Evolutionary conservation across 2,113 vertebrate species (phyloP).

Genomic region (Siphamia tubifer): DNA sequence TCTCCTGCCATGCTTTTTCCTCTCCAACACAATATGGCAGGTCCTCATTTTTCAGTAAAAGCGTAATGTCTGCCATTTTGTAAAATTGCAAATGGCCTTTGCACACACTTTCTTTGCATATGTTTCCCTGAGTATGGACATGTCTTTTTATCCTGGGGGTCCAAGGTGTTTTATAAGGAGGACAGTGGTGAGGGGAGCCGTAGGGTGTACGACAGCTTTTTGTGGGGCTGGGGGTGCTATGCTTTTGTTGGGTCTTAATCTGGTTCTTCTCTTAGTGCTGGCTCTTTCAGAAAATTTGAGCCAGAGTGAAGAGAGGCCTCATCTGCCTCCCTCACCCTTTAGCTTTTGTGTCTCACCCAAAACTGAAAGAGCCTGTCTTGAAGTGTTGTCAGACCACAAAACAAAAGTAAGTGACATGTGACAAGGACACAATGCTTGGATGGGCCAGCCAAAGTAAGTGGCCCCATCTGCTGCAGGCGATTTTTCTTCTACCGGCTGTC

Average conservation of each 20-base stretch:
- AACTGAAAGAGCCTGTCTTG: conserved; percentile 61
- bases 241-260: conserved; percentile 77
- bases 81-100: conserved; percentile 76
- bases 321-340: conserved; percentile 66
- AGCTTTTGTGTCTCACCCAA: conserved; percentile 64
- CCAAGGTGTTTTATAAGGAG: conserved; percentile 48
- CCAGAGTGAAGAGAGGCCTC: conserved; percentile 53
- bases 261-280: conserved; percentile 63
- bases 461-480: conserved; percentile 72
- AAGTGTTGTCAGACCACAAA: conserved; percentile 72
- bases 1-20: conserved; percentile 63
- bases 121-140: conserved; percentile 53
- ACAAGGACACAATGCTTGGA: conserved; percentile 76
- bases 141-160: conserved; percentile 55
- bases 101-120: conserved; percentile 75
- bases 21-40: conserved; percentile 74
- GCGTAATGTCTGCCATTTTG: conserved; percentile 75
- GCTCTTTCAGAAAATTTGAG: conserved; percentile 67
- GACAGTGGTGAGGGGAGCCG: conserved; percentile 22
- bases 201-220: conserved; percentile 46
- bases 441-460: conserved; percentile 61
- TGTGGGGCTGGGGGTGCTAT: conserved; percentile 32
- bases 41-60: conserved; percentile 75
- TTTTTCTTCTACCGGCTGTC: conserved; percentile 67
- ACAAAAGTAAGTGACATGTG: conserved; percentile 79